Conservation (phyloP, 2,888 invertebrate genomes). For the Lycophotia porphyrea region DNA sequence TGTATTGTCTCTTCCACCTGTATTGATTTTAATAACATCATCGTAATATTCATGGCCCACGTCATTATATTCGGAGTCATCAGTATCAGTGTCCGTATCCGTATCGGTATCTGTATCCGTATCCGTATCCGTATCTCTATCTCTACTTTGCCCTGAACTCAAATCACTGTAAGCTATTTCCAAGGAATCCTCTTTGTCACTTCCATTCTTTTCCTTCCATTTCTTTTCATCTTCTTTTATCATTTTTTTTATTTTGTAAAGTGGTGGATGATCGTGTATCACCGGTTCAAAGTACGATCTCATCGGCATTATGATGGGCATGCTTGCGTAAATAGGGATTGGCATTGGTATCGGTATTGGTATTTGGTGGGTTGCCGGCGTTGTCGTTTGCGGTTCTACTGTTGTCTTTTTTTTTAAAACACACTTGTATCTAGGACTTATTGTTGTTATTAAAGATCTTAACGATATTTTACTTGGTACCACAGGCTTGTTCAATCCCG, state of each 20-base stretch:
- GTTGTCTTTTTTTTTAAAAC: slow-evolving; percentile 12
- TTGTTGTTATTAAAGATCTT: background rate
- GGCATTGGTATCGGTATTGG: slow-evolving; percentile 30
- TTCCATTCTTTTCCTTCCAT: slow-evolving; percentile 47
- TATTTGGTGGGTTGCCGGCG: background rate
- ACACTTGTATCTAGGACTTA: background rate
- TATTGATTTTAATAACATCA: slow-evolving; percentile 9
- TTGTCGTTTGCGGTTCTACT: background rate
- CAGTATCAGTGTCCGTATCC: slow-evolving; percentile 5
- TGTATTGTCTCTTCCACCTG: background rate
- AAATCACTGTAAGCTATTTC: slow-evolving; percentile 31
- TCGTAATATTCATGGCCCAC: slow-evolving; percentile 24
- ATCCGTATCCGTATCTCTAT: background rate
- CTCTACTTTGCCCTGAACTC: slow-evolving; percentile 13
- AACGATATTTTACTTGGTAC: background rate
- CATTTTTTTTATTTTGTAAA: slow-evolving; percentile 72
- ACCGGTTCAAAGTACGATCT: slow-evolving; percentile 79
- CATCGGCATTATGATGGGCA: slow-evolving; percentile 75
- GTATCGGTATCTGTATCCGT: slow-evolving; percentile 14
- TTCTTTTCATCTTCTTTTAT: slow-evolving; percentile 62
- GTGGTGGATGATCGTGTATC: slow-evolving; percentile 81
- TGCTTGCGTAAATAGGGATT: slow-evolving; percentile 49
- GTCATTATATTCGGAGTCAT: slow-evolving; percentile 1
- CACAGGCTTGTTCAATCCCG: background rate
- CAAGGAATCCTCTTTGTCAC: slow-evolving; percentile 40